Base-by-base conservation (phyloP, 1,140 invertebrate genomes). In the Brachionus plicatilis region DNA sequence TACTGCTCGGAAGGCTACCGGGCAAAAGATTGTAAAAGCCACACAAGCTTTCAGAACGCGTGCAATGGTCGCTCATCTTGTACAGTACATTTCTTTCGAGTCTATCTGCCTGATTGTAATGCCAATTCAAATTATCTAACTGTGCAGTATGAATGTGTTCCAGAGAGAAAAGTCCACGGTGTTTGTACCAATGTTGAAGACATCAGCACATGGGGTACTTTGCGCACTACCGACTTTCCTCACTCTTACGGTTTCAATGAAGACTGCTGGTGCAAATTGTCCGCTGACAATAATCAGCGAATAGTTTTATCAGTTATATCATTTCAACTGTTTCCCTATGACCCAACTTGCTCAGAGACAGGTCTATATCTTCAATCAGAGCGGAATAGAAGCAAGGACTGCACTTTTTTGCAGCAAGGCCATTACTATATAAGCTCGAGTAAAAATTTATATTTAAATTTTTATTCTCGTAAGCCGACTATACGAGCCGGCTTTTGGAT, bases 251-350 rank as follows among this genome's bases (percentile, higher is more conserved):
- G 45, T 6, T 83, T 65, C 24, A 72, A 83, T 29, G 80, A 83
- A 43, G 80, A 83, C 60, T 83, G 80, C 29, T 83, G 80, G 80
- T 83, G 80, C 33, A 83, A 83, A 53, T 72, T 83, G 45, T 47
- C 45, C 1, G 60, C 80, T 50, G 56, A 83, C 17, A 68, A 68
- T 33, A 66, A 83, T 7, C 80, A 83, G 45, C 33, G 80, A 27
- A 66, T 83, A 33, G 56, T 83, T 3, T n/a, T 83, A 8, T 83
- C 80, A 12, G 80, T 83, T 7, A 83, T 83, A 12, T 68, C 60
- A 12, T 83, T 83, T 66, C 80, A 83, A 27, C 50, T 83, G 4
- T 68, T 70, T 72, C 80, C 80, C 6, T 83, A 68, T 37, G 80
- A 83, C 29, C 43, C 56, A 8, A 83, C 56, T 33, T 83, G 80